Evolutionary conservation across 2,113 vertebrate genomes (phyloP), one percentile per base, ranked within the genome.

Genomic region (Antechinus flavipes): DNA sequence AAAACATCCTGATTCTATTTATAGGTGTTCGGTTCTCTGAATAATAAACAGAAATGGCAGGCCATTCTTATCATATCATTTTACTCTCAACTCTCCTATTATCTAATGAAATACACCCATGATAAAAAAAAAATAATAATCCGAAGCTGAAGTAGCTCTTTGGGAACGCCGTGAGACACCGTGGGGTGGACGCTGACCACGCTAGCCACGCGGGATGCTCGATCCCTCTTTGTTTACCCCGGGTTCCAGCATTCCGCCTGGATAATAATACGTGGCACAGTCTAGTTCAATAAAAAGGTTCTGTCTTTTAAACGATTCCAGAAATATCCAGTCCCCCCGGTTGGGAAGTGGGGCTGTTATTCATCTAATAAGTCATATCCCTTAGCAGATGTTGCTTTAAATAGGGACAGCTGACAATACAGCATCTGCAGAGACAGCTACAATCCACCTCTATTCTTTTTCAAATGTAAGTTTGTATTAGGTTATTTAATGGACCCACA

Each of bases 1-100:
- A 98, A 97, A 98, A 98, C 96, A 97, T 96, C 94, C 95, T 94
- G 94, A 35, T 90, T 96, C 97, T 97, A 97, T 97, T 97, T 97
- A 97, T 95, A 97, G 96, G 94, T 76, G 42, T 76, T 97, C 92
- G 68, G 91, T 95, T 97, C 94, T 95, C 96, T 92, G 96, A 97
- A 97, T 97, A 98, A 95, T 93, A 98, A 97, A 97, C 92, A 96
- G 95, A 95, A 96, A 76, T 93, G 53, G 95, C 92, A 95, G 93
- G 93, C 93, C 94, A 47, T 93, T 96, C 84, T 96, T 93, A 49
- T 90, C 91, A 53, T 42, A 93, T 91, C 53, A 95, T 97, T 96
- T 98, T 90, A 95, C 93, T 90, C 96, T 95, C 76, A 91, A 61
- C 50, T 94, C 96, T 58, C 46, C 90, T 93, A 92, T 91, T 90